Evolutionary conservation across 2,888 invertebrate species (phyloP), one percentile per base, ranked within the genome.

Genomic region (Sylvicola cinctus): DNA sequence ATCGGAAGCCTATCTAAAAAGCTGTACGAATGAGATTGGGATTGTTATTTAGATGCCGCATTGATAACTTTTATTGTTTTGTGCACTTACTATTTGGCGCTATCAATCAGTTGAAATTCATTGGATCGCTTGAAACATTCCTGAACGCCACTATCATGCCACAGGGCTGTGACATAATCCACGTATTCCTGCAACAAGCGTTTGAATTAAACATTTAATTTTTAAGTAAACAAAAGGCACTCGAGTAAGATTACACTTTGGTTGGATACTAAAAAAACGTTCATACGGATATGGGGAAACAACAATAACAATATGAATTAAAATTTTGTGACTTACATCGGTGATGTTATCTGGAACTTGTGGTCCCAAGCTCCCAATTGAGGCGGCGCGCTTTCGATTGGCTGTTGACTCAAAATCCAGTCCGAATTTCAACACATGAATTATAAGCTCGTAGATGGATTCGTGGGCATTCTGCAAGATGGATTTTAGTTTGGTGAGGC

Each of bases 61-160:
- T 32, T 20, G 3, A n/a, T 25, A 13, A 37, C 23, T 34, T 33
- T 12, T 34, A 23, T 23, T 16, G 33, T 11, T 28, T 14, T 27
- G 16, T 35, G 3, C 26, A 68, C 76, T 70, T 61, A 83, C 83
- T 81, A 78, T 65, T 77, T 74, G 7, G 81, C 76, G 48, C 79
- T 77, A 46, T 83, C 83, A 29, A 81, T 70, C 3, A 83, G 59
- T 47, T 80, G 79, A 47, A 74, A 81, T 51, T 80, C 78, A 49
- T 76, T 75, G 1, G 78, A 74, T 45, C 77, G 60, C 42, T 60
- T 59, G 45, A 69, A 79, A 41, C 75, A 70, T 44, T 73, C 65
- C 46, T 71, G 65, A 3, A 83, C 70, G 1, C 76, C 79, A 2
- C 58, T 54, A 50, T 84, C 81, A 4, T 57, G 56, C 81, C 81